Evolutionary conservation across 2,888 invertebrate species (phyloP).

Genomic region (Cerastoderma edule): DNA sequence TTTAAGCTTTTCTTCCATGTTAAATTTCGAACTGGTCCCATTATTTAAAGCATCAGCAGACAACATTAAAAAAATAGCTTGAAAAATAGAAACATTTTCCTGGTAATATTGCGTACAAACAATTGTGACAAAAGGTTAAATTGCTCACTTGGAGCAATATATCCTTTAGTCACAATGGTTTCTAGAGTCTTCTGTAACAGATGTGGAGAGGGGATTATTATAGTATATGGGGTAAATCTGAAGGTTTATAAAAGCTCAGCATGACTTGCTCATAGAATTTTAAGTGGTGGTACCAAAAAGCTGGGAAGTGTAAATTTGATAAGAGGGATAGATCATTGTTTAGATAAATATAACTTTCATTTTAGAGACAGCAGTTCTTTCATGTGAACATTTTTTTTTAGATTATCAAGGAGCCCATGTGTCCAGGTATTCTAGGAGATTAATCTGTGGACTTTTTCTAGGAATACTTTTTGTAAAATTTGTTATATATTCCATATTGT

Average conservation of each 20-base stretch:
- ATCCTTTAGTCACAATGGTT: not conserved
- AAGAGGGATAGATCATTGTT: not conserved
- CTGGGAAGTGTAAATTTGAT: constrained; percentile 16
- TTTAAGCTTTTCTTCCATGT: too few relatives aligned
- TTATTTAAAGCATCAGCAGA: too few relatives aligned
- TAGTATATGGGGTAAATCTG: not conserved
- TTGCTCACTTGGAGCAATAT: constrained; percentile 2
- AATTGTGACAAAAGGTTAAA: not conserved
- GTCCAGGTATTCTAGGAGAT: too few relatives aligned
- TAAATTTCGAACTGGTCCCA: too few relatives aligned
- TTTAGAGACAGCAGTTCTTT: constrained; percentile 3
- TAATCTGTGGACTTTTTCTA: too few relatives aligned
- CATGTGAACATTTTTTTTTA: not conserved
- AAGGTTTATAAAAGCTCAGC: not conserved
- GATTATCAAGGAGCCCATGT: not conserved
- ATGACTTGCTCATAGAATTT: constrained; percentile 11
- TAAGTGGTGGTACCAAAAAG: constrained; percentile 14
- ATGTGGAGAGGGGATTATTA: not conserved
- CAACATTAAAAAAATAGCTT: too few relatives aligned
- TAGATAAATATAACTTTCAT: not conserved
- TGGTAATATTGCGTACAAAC: not conserved
- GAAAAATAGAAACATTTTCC: too few relatives aligned
- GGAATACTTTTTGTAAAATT: too few relatives aligned
- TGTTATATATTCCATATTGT: too few relatives aligned
- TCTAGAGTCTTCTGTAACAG: not conserved